Evolutionary conservation across 2,797 vertebrate species (phyloP), one percentile per base, ranked within the genome.

Genomic region (Thamnophis elegans): DNA sequence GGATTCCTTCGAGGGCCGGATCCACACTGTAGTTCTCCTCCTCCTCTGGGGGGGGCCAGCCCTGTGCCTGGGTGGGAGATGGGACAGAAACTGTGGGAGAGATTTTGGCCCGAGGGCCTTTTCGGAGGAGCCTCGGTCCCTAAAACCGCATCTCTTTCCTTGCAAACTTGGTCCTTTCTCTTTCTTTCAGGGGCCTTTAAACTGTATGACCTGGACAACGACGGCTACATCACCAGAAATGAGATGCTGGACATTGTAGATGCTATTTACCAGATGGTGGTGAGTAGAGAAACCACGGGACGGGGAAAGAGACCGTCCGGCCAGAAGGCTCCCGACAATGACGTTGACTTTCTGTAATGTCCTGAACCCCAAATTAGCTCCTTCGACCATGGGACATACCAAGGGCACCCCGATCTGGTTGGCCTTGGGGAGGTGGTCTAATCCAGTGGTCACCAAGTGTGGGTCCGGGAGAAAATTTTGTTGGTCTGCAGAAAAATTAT

Each of bases 181-280:
- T n/a, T 14, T 65, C 2, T 25, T 16, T 2, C 97, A 99, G 99
- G 99, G 99, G 99, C 99, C 0, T 99, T 99, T 95, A 99, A 99
- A 96, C 98, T 99, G 36, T 99, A 99, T 0, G 99, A 99, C 97
- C 95, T 99, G 89, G 99, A 99, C 96, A 99, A 99, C 1, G 99
- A 99, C 0, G 99, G 99, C 91, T 99, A 99, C 97, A 99, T 99
- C 97, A 99, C 99, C 26, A 98, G 99, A 92, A 99, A 99, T 0
- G 99, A 99, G 98, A 99, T 99, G 99, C 95, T 99, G 96, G 99
- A 99, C 96, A 99, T 99, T 12, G 99, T 99, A 89, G 99, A 99
- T 0, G 99, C 99, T 5, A 99, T 99, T 95, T 99, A 99, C 97
- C 99, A 99, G 98, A 99, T 99, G 99, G 99, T 99, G 99, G 99